Percentiles rank a stretch among this genome's conserved stretches.
phyloP scores from a whole-genome alignment of 2,888 invertebrate species.

The Entomobrya multifasciata region DNA sequence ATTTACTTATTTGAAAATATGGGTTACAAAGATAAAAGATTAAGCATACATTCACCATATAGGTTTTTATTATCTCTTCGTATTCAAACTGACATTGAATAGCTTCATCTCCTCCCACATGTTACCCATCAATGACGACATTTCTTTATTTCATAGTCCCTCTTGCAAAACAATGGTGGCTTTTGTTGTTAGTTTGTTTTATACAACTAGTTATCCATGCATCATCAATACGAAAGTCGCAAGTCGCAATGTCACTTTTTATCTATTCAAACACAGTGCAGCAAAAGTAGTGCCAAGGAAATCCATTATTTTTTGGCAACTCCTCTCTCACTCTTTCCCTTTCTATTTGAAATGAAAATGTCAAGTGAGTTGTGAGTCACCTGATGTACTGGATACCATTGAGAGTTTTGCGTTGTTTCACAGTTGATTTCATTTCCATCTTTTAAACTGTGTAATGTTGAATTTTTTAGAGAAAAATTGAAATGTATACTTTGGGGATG shows the following conservation, averaged over 20 bases:
- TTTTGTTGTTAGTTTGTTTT: background rate
- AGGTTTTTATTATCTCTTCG: no score
- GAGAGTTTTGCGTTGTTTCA: slow-evolving; percentile 53
- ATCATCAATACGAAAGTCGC: background rate
- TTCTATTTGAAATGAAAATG: slow-evolving; percentile 1
- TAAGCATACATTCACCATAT: background rate
- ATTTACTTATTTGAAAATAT: background rate
- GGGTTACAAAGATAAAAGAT: background rate
- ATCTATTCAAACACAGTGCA: no score
- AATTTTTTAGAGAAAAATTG: background rate
- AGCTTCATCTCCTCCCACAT: background rate
- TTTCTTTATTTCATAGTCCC: background rate
- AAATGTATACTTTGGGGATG: background rate
- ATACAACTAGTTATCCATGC: background rate
- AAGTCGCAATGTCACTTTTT: no score
- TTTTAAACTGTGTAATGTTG: background rate
- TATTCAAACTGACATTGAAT: background rate
- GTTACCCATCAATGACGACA: background rate
- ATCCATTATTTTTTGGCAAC: background rate
- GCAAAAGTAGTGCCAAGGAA: background rate
- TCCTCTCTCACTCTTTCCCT: background rate
- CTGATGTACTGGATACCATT: slow-evolving; percentile 22
- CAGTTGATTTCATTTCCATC: slow-evolving; percentile 44
- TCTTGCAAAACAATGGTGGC: background rate
- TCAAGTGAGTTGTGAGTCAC: slow-evolving; percentile 40